These are phyloP conservation scores for Lapara coniferarum DNA, from an alignment of 2,888 invertebrate species.

Conservation along the genomic window DNA sequence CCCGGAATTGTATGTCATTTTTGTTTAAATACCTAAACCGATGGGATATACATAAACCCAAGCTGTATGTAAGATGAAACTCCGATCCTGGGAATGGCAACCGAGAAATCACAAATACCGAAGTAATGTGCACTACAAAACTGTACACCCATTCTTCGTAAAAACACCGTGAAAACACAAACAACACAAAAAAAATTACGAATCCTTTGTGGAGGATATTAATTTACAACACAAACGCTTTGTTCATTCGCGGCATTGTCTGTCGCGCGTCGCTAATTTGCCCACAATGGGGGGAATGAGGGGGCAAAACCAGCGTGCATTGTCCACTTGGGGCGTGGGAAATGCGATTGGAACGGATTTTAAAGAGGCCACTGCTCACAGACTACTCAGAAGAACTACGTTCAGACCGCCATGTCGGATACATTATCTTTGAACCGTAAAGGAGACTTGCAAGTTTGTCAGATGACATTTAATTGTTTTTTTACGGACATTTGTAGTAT, in stretches of 20 bases:
- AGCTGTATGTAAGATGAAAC: too few relatives aligned
- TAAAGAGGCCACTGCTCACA: slow-evolving; percentile 7
- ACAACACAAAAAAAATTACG: slow-evolving; percentile 6
- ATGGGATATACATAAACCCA: too few relatives aligned
- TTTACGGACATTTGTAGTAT: too few relatives aligned
- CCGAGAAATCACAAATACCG: too few relatives aligned
- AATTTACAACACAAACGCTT: slow-evolving; percentile 13
- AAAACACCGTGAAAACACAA: slow-evolving; percentile 10
- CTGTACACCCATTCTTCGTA: background rate
- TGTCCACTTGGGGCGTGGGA: slow-evolving; percentile 13
- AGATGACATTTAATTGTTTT: too few relatives aligned
- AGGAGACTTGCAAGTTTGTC: too few relatives aligned
- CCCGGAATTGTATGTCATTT: too few relatives aligned
- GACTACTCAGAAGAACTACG: too few relatives aligned
- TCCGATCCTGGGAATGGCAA: too few relatives aligned
- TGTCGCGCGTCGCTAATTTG: slow-evolving; percentile 15
- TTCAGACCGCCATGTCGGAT: too few relatives aligned
- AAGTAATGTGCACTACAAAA: background rate
- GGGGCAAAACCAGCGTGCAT: slow-evolving; percentile 11
- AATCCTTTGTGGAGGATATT: slow-evolving; percentile 8
- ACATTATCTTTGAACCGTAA: too few relatives aligned
- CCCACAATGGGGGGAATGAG: slow-evolving; percentile 5
- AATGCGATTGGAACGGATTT: slow-evolving; percentile 17
- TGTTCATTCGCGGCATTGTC: slow-evolving; percentile 5
- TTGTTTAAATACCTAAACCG: too few relatives aligned